Percentiles rank a stretch among this genome's conserved stretches.
Evolutionary conservation across 2,797 vertebrate species (phyloP).

Genomic region (Percopsis omiscomaycus): DNA sequence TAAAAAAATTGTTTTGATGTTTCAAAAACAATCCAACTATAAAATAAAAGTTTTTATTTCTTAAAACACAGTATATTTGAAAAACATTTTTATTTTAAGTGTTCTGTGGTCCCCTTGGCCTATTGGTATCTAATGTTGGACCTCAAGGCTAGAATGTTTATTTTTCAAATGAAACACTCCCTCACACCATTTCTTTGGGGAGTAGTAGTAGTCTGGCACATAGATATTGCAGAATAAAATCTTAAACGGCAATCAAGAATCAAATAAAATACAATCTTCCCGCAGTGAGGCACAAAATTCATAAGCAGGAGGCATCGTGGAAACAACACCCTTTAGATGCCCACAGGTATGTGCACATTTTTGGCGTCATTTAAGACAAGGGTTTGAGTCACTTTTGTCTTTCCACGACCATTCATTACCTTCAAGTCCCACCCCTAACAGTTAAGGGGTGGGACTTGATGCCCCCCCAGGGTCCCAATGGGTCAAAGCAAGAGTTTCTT

Average conservation of each 20-base stretch:
- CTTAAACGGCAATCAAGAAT: conserved; percentile 37
- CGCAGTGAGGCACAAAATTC: conserved; percentile 64
- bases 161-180: conserved; percentile 21
- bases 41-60: conserved; percentile 44
- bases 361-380: conserved; percentile 43
- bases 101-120: conserved; percentile 29
- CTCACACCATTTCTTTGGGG: conserved; percentile 35
- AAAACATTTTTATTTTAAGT: conserved; percentile 26
- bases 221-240: conserved; percentile 47
- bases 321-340: conserved; percentile 35
- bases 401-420: conserved; percentile 23
- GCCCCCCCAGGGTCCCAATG: conserved; percentile 10
- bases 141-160: conserved; percentile 33
- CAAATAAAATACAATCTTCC: conserved; percentile 64
- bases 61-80: conserved; percentile 36
- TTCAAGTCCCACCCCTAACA: conserved; percentile 22
- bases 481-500: conserved; percentile 15
- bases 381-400: conserved; percentile 17
- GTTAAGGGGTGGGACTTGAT: conserved; percentile 13
- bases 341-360: conserved; percentile 49
- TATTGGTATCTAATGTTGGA: conserved; percentile 36
- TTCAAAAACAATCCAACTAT: conserved; percentile 9
- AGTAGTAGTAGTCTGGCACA: conserved; percentile 70
- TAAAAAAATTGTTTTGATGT: background rate
- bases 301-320: conserved; percentile 39